Base-by-base conservation (phyloP, 1,140 invertebrate species). In the Apis florea region DNA sequence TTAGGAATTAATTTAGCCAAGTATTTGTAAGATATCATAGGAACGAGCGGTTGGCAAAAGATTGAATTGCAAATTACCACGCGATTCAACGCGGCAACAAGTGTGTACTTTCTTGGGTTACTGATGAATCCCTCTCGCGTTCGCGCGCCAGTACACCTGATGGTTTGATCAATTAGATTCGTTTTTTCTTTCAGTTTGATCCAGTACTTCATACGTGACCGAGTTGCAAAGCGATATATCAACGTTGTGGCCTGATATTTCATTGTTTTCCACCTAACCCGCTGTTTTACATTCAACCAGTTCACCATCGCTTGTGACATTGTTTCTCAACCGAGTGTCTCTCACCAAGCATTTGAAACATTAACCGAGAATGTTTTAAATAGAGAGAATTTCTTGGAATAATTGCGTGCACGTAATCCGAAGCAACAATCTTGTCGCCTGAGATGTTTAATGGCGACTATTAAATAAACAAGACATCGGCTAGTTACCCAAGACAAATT, bases 31-130 rank as follows among this genome's bases (percentile, higher is more conserved):
- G 66, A 78, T 59, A 56, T 58, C 24, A 59, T 61, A 49, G 51
- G 47, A 79, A 51, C 26, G 67, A 63, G 56, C 67, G 76, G 70
- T 26, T 40, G 31, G 31, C 31, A 6, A 56, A 40, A 63, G 24
- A 71, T 79, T 71, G 76, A 51, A 71, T 79, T 71, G 76, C 76
- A 79, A 79, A 79, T 71, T 56, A 40, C 19, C 56, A 63, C 24
- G 61, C 61, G 31, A 63, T 63, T 63, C 61, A 40, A 63, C 61
- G 17, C 61, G 61, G 56, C 76, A 17, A 61, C n/a, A 69, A 69
- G 76, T 24, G 76, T 79, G 67, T 79, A 71, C 67, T 63, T 71
- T 79, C 31, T 13, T 71, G 76, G 67, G 47, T 58, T 79, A 79
- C 76, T 49, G 76, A 71, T 79, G 67, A 71, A 61, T 56, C 17